phyloP scores from a whole-genome alignment of 1,140 invertebrate species.

The Mactra quadrangularis region DNA sequence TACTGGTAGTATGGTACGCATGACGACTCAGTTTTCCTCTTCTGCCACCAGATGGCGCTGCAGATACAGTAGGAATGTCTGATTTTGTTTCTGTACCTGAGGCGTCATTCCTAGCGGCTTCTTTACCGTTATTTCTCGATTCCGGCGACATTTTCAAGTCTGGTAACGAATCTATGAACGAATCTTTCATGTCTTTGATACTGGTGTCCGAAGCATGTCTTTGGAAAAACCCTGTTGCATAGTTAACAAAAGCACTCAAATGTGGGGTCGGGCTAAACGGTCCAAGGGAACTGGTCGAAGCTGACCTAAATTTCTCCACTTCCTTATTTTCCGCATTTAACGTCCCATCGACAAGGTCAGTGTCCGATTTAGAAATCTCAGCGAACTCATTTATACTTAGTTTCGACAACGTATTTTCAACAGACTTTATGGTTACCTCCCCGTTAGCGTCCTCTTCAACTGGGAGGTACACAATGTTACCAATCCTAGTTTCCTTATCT shows the following conservation, averaged over 20 bases:
- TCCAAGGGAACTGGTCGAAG: slow-evolving; percentile 66
- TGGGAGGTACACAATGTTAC: slow-evolving; percentile 72
- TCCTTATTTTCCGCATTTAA: slow-evolving; percentile 20
- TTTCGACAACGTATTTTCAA: slow-evolving; percentile 58
- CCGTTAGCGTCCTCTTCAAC: slow-evolving; percentile 66
- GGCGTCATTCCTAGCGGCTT: slow-evolving; percentile 22
- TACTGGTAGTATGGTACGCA: neutral
- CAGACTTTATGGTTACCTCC: slow-evolving; percentile 60
- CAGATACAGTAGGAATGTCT: slow-evolving; percentile 53
- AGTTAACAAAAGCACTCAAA: slow-evolving; percentile 82
- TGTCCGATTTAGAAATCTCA: slow-evolving; percentile 59
- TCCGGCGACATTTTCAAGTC: slow-evolving; percentile 13
- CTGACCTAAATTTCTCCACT: slow-evolving; percentile 34
- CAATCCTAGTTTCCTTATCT: slow-evolving; percentile 62
- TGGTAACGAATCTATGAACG: slow-evolving; percentile 41
- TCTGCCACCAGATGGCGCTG: slow-evolving; percentile 39
- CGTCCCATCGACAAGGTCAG: slow-evolving; percentile 56
- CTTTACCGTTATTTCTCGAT: slow-evolving; percentile 22
- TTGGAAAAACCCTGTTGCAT: slow-evolving; percentile 84
- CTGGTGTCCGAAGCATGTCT: slow-evolving; percentile 73
- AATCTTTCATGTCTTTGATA: slow-evolving; percentile 74
- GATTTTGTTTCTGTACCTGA: slow-evolving; percentile 14
- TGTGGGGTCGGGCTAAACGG: slow-evolving; percentile 72
- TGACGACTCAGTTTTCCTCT: slow-evolving; percentile 56
- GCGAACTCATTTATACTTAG: slow-evolving; percentile 65